These are phyloP conservation scores for Larimichthys polyactis DNA, from an alignment of 2,113 vertebrate genomes.

Conservation along the genomic window DNA sequence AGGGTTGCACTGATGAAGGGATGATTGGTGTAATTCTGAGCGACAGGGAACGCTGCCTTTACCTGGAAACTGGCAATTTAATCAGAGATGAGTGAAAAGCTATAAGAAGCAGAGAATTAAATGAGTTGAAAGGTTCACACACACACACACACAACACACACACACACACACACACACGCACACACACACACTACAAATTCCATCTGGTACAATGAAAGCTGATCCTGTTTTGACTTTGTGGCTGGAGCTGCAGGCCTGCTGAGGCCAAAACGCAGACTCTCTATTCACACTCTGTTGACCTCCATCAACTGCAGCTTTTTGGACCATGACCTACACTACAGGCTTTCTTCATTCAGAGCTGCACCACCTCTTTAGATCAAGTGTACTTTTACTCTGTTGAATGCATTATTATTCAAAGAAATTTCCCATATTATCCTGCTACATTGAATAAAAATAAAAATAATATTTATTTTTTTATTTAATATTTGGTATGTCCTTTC, in stretches of 20 bases:
- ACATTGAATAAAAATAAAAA: too few relatives aligned
- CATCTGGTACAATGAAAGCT: constrained; percentile 50
- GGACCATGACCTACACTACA: constrained; percentile 19
- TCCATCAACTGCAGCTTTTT: constrained; percentile 52
- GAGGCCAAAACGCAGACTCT: constrained; percentile 43
- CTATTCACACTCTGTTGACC: constrained; percentile 61
- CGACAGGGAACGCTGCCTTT: constrained; percentile 29
- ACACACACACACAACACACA: background rate
- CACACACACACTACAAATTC: constrained; percentile 42
- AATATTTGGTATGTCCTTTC: too few relatives aligned
- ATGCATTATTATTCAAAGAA: too few relatives aligned
- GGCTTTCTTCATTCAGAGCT: too few relatives aligned
- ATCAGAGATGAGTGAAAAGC: constrained; percentile 47
- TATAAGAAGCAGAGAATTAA: constrained; percentile 38
- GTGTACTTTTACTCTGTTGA: too few relatives aligned
- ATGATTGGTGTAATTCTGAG: constrained; percentile 26
- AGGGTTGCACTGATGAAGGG: background rate
- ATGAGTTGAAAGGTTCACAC: constrained; percentile 39
- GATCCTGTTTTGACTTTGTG: constrained; percentile 47
- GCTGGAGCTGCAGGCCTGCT: constrained; percentile 44
- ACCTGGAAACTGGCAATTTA: constrained; percentile 46
- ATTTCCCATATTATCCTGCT: too few relatives aligned
- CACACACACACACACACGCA: background rate
- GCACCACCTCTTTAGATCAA: too few relatives aligned
- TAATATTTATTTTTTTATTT: too few relatives aligned